These are phyloP conservation scores for Limnephilus lunatus DNA, from an alignment of 2,888 invertebrate genomes.

Conservation along the genomic window DNA sequence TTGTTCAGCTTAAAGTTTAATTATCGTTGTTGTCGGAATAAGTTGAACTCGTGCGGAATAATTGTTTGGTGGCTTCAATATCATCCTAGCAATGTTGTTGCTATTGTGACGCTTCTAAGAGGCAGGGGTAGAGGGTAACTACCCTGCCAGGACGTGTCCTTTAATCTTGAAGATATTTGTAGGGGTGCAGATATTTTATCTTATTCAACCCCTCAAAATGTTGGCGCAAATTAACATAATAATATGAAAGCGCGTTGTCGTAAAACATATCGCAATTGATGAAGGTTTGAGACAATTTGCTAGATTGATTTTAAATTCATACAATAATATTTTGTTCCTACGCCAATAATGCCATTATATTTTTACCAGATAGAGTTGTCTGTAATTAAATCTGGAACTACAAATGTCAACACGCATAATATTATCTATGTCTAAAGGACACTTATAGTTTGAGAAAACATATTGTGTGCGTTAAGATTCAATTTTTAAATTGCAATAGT, in stretches of 20 bases:
- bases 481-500: too few species aligned
- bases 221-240: not conserved
- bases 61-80: not conserved
- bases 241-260: not conserved
- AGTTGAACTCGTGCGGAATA: not conserved
- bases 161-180: not conserved
- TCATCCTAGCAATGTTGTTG: not conserved
- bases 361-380: not conserved
- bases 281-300: not conserved
- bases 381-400: not conserved
- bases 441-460: too few species aligned
- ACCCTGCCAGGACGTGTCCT: not conserved
- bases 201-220: not conserved
- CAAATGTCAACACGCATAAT: not conserved
- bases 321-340: not conserved
- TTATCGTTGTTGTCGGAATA: not conserved
- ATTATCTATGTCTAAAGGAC: too few species aligned
- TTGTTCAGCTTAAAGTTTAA: not conserved
- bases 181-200: not conserved
- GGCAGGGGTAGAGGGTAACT: not conserved
- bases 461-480: too few species aligned
- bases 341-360: not conserved
- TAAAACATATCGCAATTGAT: not conserved
- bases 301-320: slow-evolving; percentile 4
- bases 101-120: not conserved